Evolutionary conservation across 2,888 invertebrate genomes (phyloP), one percentile per base, ranked within the genome.

Genomic region (Tenthredo distinguenda): DNA sequence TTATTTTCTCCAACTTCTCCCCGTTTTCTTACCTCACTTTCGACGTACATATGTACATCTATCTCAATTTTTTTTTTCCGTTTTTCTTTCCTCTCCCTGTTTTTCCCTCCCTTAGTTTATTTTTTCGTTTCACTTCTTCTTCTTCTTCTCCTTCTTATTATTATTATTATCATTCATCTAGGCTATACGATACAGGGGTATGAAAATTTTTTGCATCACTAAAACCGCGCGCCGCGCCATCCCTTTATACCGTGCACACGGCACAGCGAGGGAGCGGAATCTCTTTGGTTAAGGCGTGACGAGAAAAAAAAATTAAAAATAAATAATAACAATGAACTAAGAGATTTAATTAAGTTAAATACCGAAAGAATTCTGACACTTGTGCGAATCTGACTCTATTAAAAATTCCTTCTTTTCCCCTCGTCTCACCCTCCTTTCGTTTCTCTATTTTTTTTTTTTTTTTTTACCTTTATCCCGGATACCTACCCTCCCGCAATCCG

Each of bases 291-390:
- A 72, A 72, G 72, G 72, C 37, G 40, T 34, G 72, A 40, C 18
- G n/a, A 34, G 7, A 40, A 21, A 65, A 15, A 31, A 31, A 31
- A 31, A 26, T 4, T 4, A 26, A 21, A 12, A 26, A 10, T 9
- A 65, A 31, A 43, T 43, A 21, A 62, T 62, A 21, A 21, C 18
- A 62, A 62, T 21, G 21, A 43, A 74, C n/a, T 43, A n/a, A 76
- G 47, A 47, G 40, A 76, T 47, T 76, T 47, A 76, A 76, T 76
- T 26, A 76, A 76, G 74, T 74, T 74, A 74, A 74, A 40, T 15
- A 37, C 74, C 12, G n/a, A 74, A 43, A 26, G 74, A 43, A 43
- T 74, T 47, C n/a, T 74, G 74, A 74, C 74, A 74, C 43, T 47
- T 74, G 74, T 74, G 74, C 21, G 47, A 74, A 74, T 74, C 26